Conservation (phyloP, 53 echinoderm and acorn worm species). For the Arbacia lixula region DNA sequence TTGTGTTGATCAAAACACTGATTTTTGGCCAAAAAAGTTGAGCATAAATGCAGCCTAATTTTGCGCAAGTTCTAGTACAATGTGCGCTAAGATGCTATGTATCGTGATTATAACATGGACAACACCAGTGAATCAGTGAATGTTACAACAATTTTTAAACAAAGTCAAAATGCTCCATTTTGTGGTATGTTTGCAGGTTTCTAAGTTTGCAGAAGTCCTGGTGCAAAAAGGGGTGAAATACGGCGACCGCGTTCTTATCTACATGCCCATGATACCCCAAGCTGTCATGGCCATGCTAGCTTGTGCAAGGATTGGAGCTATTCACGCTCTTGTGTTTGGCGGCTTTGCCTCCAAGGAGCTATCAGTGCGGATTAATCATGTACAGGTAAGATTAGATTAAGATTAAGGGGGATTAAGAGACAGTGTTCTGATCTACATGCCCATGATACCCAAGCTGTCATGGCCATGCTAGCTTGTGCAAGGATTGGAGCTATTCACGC, state of each 20-base stretch:
- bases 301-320: slow-evolving; percentile 82
- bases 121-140: too few species aligned
- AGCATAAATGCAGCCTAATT: too few species aligned
- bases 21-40: too few species aligned
- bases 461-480: slow-evolving; percentile 90
- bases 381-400: slow-evolving; percentile 69
- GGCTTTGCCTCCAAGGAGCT: slow-evolving; percentile 96
- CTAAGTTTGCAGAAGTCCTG: slow-evolving; percentile 75
- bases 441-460: slow-evolving; percentile 76
- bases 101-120: too few species aligned
- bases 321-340: slow-evolving; percentile 93
- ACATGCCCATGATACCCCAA: slow-evolving; percentile 98
- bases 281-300: slow-evolving; percentile 95
- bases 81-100: too few species aligned
- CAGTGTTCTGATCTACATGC: background rate
- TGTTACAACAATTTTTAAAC: background rate
- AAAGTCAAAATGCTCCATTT: background rate
- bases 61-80: too few species aligned
- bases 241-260: slow-evolving; percentile 91
- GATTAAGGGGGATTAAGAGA: background rate
- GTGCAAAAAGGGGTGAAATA: slow-evolving; percentile 74
- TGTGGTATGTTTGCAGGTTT: slow-evolving; percentile 7
- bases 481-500: slow-evolving; percentile 88
- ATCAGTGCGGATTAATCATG: slow-evolving; percentile 85
- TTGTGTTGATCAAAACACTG: too few species aligned